Evolutionary conservation across 2,113 vertebrate species (phyloP), one percentile per base, ranked within the genome.

Genomic region (Leucosticte australis): DNA sequence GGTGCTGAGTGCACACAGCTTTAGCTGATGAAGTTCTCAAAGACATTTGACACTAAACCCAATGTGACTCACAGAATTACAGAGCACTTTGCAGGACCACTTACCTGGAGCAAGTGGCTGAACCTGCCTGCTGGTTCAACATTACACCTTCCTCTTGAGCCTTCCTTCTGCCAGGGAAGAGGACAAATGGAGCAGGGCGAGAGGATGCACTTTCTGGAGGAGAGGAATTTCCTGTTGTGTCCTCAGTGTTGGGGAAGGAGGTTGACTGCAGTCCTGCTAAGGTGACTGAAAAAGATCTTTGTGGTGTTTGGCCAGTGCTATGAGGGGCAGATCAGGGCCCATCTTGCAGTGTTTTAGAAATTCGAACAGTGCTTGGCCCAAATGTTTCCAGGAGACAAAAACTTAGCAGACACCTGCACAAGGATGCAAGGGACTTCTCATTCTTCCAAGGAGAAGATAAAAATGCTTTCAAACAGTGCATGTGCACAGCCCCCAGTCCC

Each of bases 401-500:
- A 28, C 15, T 59, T 53, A 50, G 11, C 11, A 42, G 49, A 28
- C 14, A 11, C 4, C 10, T 92, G 19, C 15, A 11, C 24, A 69
- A 67, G 47, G 44, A 30, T 60, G 27, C 15, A 37, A 47, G 39
- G 33, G 33, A 8, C 52, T 71, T 28, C 67, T 63, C 9, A 28
- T 65, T 37, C 11, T 78, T 70, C 11, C 11, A 30, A 37, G 28
- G 26, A 44, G n/a, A 7, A 14, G n/a, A 59, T 7, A 9, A 33
- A 53, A 21, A 7, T 1, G 1, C 33, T 23, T 67, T 64, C 15
- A 31, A 63, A 17, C 4, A 10, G 30, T 18, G 39, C 16, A 23
- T 0, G 1, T 5, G 8, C 13, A 19, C 15, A 64, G 42, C 24
- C 27, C 9, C 22, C 6, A 9, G 23, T 41, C 46, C 74, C 5